phyloP scores from a whole-genome alignment of 2,113 vertebrate genomes.

The Psilopogon haemacephalus region DNA sequence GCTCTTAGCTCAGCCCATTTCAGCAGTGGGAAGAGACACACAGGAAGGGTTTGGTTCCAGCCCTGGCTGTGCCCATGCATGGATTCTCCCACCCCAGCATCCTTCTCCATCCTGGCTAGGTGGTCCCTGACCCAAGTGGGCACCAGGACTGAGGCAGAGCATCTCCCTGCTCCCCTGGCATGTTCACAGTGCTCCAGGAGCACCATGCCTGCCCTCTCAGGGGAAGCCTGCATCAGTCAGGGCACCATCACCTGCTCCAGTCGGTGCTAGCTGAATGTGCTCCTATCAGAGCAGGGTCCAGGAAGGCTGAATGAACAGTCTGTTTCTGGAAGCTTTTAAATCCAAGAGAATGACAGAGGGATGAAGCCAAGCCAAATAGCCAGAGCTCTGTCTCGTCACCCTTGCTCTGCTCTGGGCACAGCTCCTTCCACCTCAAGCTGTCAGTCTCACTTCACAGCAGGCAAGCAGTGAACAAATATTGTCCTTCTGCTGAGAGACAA shows the following conservation, averaged over 20 bases:
- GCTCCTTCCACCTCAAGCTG: not conserved
- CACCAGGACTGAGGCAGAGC: not conserved
- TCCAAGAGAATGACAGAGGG: fast-evolving
- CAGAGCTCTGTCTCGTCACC: not conserved
- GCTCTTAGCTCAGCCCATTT: not conserved
- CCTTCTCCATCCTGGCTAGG: fast-evolving
- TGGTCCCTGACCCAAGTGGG: fast-evolving
- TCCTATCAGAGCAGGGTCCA: not conserved
- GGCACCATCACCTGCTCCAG: not conserved
- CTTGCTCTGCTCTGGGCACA: not conserved
- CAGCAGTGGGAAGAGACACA: fast-evolving
- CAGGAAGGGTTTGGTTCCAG: not conserved
- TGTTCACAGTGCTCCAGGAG: not conserved
- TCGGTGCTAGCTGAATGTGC: not conserved
- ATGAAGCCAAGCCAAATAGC: not conserved
- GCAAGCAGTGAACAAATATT: not conserved
- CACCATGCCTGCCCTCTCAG: not conserved
- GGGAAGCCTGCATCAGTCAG: no score
- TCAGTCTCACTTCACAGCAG: not conserved
- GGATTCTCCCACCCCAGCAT: not conserved
- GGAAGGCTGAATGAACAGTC: not conserved
- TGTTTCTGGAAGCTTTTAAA: not conserved
- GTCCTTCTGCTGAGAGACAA: not conserved
- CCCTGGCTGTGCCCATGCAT: fast-evolving
- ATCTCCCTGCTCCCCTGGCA: fast-evolving